Base-by-base conservation (phyloP, 2,113 vertebrate genomes). In the Perca flavescens region DNA sequence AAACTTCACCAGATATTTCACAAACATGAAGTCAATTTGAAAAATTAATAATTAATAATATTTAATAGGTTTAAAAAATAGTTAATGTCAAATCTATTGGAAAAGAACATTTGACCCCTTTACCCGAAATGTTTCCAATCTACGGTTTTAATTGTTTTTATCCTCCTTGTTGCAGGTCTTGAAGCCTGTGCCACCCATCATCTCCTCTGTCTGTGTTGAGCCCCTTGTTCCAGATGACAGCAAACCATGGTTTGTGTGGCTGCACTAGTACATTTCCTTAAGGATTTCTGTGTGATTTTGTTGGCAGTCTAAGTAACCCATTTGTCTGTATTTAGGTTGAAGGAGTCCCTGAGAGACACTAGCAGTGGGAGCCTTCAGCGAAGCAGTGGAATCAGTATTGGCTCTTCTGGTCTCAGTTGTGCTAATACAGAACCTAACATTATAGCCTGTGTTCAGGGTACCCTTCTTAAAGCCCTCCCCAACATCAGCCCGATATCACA, bases 271-370 rank as follows among this genome's bases (percentile, higher is more conserved):
- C 9, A 36, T 60, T 58, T 54, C 8, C 19, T 58, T 8, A 2
- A 65, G 12, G 16, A 52, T 16, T 53, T 34, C 14, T 25, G 1
- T 68, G 31, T 63, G 11, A 40, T 47, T 60, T 10, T 2, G 46
- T 25, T 36, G 0, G 0, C 13, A 11, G 16, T 66, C 72, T 50
- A 19, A 71, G 8, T 54, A 62, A 84, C 19, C 6, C 0, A 0
- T 79, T 67, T 62, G n/a, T 89, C 64, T 62, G 2, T 57, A 1
- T 77, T 83, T 81, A 95, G 94, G 86, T 84, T 25, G 0, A 84
- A 75, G 19, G 49, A 3, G 16, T 57, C 57, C 6, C 31, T n/a
- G 31, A 40, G 7, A 1, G 78, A 91, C 73, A 49, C 1, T 3
- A 79, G 78, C 49, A 46, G 60, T 47, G 77, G 82, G 31, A 84